These are phyloP conservation scores for Hydrotaea cyrtoneurina DNA, from an alignment of 2,888 invertebrate genomes.

Conservation along the genomic window DNA sequence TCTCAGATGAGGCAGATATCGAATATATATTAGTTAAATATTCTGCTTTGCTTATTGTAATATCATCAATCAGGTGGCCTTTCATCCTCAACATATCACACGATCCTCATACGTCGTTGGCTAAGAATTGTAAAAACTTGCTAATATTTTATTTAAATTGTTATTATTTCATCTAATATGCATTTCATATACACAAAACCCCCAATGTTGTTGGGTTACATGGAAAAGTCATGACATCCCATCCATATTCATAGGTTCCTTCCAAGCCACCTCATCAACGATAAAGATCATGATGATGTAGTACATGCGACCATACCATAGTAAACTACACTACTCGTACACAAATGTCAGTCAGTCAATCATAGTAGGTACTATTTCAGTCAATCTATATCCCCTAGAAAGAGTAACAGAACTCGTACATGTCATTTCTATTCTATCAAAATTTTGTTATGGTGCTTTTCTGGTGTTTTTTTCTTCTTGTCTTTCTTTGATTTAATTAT, in stretches of 20 bases:
- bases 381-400: background rate
- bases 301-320: background rate
- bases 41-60: too few relatives aligned
- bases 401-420: background rate
- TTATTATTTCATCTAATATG: slow-evolving; percentile 29
- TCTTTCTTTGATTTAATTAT: slow-evolving; percentile 3
- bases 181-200: background rate
- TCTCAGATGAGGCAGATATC: too few relatives aligned
- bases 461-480: background rate
- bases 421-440: background rate
- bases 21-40: too few relatives aligned
- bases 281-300: background rate
- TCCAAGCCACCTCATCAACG: background rate
- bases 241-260: background rate
- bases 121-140: slow-evolving; percentile 32
- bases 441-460: background rate
- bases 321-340: background rate
- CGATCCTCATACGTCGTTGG: background rate
- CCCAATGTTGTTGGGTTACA: background rate
- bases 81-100: background rate
- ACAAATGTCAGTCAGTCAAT: background rate
- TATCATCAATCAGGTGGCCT: too few relatives aligned
- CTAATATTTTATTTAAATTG: slow-evolving; percentile 49
- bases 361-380: background rate
- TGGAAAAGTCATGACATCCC: background rate